A percentile compares a stretch with the other conserved stretches of the same genome.
Evolutionary conservation across 2,888 invertebrate genomes (phyloP).

Genomic region (Parasteatoda lunata): DNA sequence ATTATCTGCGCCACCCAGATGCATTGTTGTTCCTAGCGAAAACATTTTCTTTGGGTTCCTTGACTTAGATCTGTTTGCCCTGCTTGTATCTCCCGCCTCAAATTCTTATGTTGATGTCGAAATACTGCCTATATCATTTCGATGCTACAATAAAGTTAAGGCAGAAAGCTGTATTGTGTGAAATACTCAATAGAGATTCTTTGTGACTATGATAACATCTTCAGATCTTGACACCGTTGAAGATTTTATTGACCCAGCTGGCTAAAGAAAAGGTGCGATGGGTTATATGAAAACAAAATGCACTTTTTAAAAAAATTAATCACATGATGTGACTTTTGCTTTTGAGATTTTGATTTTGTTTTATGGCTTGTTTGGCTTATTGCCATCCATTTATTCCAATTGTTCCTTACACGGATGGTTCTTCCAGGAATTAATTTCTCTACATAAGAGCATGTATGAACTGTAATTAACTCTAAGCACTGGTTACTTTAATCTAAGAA

Average conservation of each 20-base stretch:
- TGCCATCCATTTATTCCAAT: too few species aligned
- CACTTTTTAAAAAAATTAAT: too few species aligned
- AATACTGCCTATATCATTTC: neutral
- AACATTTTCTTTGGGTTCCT: slow-evolving; percentile 33
- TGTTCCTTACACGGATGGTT: too few species aligned
- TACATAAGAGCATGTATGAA: too few species aligned
- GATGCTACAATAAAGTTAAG: neutral
- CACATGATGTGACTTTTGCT: too few species aligned
- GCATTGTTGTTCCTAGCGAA: slow-evolving; percentile 27
- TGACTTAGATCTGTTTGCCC: neutral
- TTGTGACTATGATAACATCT: slow-evolving; percentile 51
- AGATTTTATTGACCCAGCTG: slow-evolving; percentile 55
- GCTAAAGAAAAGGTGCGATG: neutral
- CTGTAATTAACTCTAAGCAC: too few species aligned
- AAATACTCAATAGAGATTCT: neutral
- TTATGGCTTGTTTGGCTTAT: too few species aligned
- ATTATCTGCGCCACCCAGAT: slow-evolving; percentile 19
- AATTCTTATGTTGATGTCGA: neutral
- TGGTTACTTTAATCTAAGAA: too few species aligned
- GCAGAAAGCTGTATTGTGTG: neutral
- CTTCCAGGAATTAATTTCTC: too few species aligned
- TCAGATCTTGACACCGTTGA: slow-evolving; percentile 36
- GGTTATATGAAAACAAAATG: too few species aligned
- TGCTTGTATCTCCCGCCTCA: neutral
- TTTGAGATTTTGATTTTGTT: too few species aligned